A percentile compares a stretch with the other conserved stretches of the same genome.
These are phyloP conservation scores for Tragelaphus scriptus DNA, from an alignment of 2,113 vertebrate genomes.

Conservation along the genomic window DNA sequence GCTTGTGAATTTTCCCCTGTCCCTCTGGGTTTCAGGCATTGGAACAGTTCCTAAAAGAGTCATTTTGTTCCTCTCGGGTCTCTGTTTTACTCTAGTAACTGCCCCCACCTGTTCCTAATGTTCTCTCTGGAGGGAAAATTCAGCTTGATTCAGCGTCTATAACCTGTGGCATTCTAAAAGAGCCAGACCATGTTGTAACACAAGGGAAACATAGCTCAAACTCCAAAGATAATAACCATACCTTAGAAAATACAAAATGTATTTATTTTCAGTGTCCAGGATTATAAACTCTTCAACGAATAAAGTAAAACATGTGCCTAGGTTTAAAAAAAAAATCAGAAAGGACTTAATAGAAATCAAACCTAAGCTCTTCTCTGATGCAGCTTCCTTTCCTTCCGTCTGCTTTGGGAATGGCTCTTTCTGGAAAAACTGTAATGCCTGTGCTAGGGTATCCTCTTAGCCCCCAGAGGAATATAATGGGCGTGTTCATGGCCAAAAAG, in stretches of 20 bases:
- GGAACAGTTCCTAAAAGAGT: neutral
- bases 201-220: neutral
- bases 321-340: neutral
- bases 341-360: slow-evolving; percentile 9
- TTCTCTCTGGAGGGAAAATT: slow-evolving; percentile 11
- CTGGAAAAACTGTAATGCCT: neutral
- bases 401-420: neutral
- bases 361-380: neutral
- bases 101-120: slow-evolving; percentile 41
- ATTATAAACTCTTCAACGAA: slow-evolving; percentile 20
- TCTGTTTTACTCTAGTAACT: neutral
- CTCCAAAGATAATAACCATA: neutral
- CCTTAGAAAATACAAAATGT: neutral
- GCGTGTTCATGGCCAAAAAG: neutral
- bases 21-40: neutral
- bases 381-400: neutral
- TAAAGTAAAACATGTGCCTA: neutral
- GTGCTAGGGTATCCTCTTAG: neutral
- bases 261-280: slow-evolving; percentile 19
- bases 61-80: neutral
- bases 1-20: neutral
- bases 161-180: slow-evolving; percentile 22
- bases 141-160: slow-evolving; percentile 7
- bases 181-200: neutral
- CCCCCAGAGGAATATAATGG: neutral